A percentile compares a stretch with the other conserved stretches of the same genome.
phyloP scores from a whole-genome alignment of 2,113 vertebrate species.

The Podiceps cristatus region DNA sequence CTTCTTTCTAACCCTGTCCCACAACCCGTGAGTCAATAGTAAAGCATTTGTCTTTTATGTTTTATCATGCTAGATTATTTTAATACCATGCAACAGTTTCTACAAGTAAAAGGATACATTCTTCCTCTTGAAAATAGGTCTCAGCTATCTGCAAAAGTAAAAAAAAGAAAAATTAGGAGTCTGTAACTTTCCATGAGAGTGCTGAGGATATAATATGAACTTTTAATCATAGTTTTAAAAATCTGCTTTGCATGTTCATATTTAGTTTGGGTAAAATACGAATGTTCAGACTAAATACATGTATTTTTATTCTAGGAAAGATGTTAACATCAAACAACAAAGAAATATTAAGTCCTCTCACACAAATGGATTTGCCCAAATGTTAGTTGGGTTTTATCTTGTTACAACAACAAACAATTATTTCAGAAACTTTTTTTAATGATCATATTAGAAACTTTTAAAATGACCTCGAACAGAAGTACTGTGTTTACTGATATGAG shows the following conservation, averaged over 20 bases:
- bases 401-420: neutral
- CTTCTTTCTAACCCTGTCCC: neutral
- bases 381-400: neutral
- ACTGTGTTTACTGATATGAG: neutral
- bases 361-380: neutral
- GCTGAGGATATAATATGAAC: neutral
- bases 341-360: neutral
- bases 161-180: neutral
- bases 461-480: neutral
- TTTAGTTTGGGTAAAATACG: neutral
- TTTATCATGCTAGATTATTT: neutral
- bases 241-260: neutral
- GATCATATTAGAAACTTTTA: neutral
- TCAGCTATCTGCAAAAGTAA: constrained; percentile 88
- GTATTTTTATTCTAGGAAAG: neutral
- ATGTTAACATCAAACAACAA: neutral
- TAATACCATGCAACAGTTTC: neutral
- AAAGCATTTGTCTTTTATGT: neutral
- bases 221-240: neutral
- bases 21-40: neutral
- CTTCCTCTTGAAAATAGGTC: constrained; percentile 88
- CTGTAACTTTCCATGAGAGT: neutral
- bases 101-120: constrained; percentile 91
- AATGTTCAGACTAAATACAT: neutral
- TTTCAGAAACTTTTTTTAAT: neutral